phyloP scores from a whole-genome alignment of 2,888 invertebrate species.

The Neria commutata region DNA sequence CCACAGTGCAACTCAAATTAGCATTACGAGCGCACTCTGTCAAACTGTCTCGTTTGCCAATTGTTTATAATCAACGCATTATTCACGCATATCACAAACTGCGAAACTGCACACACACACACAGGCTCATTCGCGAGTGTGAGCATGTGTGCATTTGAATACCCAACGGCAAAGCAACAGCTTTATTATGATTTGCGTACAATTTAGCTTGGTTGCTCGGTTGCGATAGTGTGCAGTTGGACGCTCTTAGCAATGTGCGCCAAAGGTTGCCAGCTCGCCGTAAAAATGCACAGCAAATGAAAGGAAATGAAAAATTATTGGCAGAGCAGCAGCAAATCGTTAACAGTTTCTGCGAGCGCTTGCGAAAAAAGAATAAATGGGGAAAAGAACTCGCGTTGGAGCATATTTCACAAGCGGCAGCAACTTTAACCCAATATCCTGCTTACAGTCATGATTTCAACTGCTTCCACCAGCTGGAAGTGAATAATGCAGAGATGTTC shows the following conservation, averaged over 20 bases:
- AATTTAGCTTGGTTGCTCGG: too few relatives aligned
- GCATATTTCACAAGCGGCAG: conserved; percentile 2
- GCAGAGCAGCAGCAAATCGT: conserved; percentile 17
- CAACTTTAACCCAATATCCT: conserved; percentile 58
- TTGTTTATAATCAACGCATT: conserved; percentile 53
- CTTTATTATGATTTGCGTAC: conserved; percentile 50
- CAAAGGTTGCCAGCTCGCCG: conserved; percentile 7
- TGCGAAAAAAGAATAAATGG: conserved; percentile 16
- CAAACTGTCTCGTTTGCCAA: conserved; percentile 49
- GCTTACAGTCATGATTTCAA: conserved; percentile 52
- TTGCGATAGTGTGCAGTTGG: background rate
- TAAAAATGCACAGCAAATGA: conserved; percentile 29
- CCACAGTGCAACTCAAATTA: conserved; percentile 30
- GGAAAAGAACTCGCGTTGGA: conserved; percentile 13
- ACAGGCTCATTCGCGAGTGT: too few relatives aligned
- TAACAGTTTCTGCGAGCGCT: background rate
- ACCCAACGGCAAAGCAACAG: conserved; percentile 35
- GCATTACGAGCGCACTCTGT: conserved; percentile 31
- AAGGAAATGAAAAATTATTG: conserved; percentile 22
- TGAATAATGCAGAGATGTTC: conserved; percentile 22
- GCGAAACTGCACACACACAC: too few relatives aligned
- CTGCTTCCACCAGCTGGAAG: conserved; percentile 27
- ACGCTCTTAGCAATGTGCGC: background rate
- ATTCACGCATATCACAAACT: conserved; percentile 40
- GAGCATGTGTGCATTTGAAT: too few relatives aligned